Evolutionary conservation across 2,113 vertebrate species (phyloP).

Genomic region (Micromys minutus): DNA sequence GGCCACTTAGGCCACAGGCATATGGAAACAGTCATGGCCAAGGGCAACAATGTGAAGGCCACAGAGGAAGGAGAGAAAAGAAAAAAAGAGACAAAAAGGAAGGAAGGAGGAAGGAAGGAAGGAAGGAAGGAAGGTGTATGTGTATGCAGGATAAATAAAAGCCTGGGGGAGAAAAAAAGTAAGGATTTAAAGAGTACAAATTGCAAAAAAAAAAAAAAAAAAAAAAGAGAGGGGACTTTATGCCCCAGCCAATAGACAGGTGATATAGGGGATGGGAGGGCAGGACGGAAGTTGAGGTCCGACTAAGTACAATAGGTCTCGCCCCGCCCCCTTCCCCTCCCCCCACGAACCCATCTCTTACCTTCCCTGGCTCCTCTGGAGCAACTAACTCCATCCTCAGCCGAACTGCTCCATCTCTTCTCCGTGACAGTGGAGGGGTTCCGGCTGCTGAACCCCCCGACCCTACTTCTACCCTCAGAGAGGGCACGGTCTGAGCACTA

Average conservation of each 20-base stretch:
- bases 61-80: not conserved
- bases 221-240: not conserved
- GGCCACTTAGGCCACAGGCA: not conserved
- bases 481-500: conserved; percentile 55
- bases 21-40: not conserved
- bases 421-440: conserved; percentile 65
- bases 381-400: conserved; percentile 71
- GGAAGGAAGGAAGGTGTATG: too few relatives aligned
- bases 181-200: not conserved
- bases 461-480: conserved; percentile 70
- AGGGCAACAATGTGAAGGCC: conserved; percentile 44
- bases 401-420: conserved; percentile 71
- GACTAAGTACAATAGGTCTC: not conserved
- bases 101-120: not conserved
- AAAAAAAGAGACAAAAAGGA: too few relatives aligned
- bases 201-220: not conserved
- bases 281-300: not conserved
- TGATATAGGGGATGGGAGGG: not conserved
- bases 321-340: not conserved
- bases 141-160: not conserved
- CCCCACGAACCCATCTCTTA: conserved; percentile 64
- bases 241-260: not conserved
- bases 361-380: conserved; percentile 77
- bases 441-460: conserved; percentile 28
- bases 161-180: not conserved